A percentile compares a stretch with the other conserved stretches of the same genome.
These are phyloP conservation scores for Eupithecia abbreviata DNA, from an alignment of 2,888 invertebrate species.

Conservation along the genomic window DNA sequence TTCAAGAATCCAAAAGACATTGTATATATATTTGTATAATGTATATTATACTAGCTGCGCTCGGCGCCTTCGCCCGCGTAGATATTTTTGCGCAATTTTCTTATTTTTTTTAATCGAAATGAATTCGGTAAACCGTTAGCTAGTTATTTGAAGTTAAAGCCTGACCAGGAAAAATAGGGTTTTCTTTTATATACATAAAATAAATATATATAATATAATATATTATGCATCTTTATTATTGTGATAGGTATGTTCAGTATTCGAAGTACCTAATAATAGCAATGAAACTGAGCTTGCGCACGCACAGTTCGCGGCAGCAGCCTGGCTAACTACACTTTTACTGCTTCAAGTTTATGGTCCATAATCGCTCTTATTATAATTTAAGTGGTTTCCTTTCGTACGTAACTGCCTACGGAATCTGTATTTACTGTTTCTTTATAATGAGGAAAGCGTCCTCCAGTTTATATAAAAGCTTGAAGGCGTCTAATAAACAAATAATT, in stretches of 20 bases:
- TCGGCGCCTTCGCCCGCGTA: no score
- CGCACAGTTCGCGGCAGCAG: conserved; percentile 62
- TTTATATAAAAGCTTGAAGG: neutral
- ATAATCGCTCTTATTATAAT: conserved; percentile 81
- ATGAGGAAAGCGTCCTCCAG: conserved; percentile 13
- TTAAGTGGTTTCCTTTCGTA: conserved; percentile 77
- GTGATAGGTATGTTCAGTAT: neutral
- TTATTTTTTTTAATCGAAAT: no score
- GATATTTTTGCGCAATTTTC: no score
- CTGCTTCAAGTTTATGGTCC: conserved; percentile 70
- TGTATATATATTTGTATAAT: neutral
- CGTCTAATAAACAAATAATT: neutral
- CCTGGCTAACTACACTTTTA: conserved; percentile 79
- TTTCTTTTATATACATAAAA: no score
- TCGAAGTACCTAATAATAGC: conserved; percentile 27
- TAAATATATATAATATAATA: no score
- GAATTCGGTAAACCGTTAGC: no score
- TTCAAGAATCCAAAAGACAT: neutral
- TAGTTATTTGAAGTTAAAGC: no score
- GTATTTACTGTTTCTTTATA: conserved; percentile 28
- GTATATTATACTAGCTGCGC: no score
- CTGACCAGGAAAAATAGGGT: no score
- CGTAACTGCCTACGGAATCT: conserved; percentile 52
- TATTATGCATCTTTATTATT: neutral
- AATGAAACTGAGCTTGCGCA: conserved; percentile 19